Evolutionary conservation across 1,140 invertebrate genomes (phyloP), one percentile per base, ranked within the genome.

Genomic region (Wasmannia auropunctata): DNA sequence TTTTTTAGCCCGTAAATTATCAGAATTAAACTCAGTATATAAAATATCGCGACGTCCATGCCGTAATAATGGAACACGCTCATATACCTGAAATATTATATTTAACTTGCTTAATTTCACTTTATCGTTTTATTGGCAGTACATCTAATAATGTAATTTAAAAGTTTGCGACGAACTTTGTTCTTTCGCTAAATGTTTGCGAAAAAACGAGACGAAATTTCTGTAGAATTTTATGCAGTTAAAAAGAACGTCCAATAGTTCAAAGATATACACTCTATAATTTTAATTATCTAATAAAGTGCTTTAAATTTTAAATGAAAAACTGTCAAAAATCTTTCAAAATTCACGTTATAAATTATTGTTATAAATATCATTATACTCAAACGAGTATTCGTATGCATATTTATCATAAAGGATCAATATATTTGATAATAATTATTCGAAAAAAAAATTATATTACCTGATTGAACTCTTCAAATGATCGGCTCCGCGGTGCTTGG

Each of bases 401-500:
- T 22, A 34, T 65, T 65, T 40, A 40, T 16, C 28, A 2, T 14
- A 25, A 46, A n/a, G 10, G 7, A 63, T 63, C 31, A 1, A 0
- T 67, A 22, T 14, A 14, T 22, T 25, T 25, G 25, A 49, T 37
- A n/a, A 56, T 22, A 58, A 77, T 19, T 37, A n/a, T 56, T 14
- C n/a, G n/a, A n/a, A 2, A 3, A 7, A 58, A 40, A 85, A 74
- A 8, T 10, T 5, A 37, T 10, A 43, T 83, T 89, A 94, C 94
- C 94, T 93, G 0, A 93, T 87, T 4, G 93, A 89, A 65, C 92
- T 94, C 74, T 95, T 94, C 2, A 95, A 88, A 86, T 95, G 95
- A 7, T 93, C 91, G 6, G 94, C 94, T 22, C 95, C 95, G 31
- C 90, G 92, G 83, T 95, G 90, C 63, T 94, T 92, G n/a, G 95